These are phyloP conservation scores for Pterocles gutturalis DNA, from an alignment of 2,113 vertebrate species.

Conservation along the genomic window DNA sequence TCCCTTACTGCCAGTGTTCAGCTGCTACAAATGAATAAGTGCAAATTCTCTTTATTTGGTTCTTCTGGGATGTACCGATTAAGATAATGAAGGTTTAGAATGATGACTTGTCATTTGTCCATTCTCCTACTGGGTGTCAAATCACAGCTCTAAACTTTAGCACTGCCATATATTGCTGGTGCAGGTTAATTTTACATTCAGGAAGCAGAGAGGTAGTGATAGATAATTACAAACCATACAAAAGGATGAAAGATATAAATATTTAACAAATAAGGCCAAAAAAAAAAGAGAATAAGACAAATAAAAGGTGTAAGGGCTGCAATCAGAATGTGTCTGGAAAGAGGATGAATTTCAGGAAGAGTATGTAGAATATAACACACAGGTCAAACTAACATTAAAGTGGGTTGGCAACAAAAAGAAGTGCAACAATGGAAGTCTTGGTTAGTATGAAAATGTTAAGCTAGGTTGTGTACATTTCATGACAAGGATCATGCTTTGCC, in stretches of 20 bases:
- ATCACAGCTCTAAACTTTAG: neutral
- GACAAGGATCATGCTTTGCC: neutral
- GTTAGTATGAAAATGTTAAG: neutral
- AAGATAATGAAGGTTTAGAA: slow-evolving; percentile 6
- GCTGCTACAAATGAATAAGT: neutral
- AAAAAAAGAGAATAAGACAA: slow-evolving; percentile 20
- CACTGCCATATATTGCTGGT: neutral
- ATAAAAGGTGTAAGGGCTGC: neutral
- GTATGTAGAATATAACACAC: neutral
- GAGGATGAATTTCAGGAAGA: neutral
- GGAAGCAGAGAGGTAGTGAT: neutral
- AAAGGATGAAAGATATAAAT: slow-evolving; percentile 27
- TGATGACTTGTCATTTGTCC: neutral
- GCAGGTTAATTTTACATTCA: slow-evolving; percentile 13
- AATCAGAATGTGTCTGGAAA: slow-evolving; percentile 1
- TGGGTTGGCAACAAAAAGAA: neutral
- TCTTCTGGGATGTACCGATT: neutral
- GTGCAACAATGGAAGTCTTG: neutral
- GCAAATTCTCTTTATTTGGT: neutral
- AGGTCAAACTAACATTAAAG: neutral
- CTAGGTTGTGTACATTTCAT: neutral
- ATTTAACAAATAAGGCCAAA: slow-evolving; percentile 22
- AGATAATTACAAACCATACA: slow-evolving; percentile 34
- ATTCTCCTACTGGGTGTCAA: neutral
- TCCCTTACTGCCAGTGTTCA: neutral